Evolutionary conservation across 35 echinoderm and acorn worm genomes (phyloP), one percentile per base, ranked within the genome.

Genomic region (Eucidaris tribuloides): DNA sequence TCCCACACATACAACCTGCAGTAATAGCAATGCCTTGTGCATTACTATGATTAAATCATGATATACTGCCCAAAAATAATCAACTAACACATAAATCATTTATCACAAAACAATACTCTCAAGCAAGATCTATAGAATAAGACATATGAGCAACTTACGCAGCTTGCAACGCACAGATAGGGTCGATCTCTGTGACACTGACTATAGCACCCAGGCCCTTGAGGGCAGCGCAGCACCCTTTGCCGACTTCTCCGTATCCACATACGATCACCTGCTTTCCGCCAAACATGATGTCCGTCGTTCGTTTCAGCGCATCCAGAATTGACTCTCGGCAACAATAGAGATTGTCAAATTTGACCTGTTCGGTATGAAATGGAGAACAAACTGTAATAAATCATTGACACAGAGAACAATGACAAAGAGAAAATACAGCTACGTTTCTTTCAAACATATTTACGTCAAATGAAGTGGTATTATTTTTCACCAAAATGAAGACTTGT

Each of bases 281-380:
- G 27, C 90, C 96, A 76, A 99, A 99, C 96, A 99, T 99, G 56
- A 93, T 92, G 71, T 99, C 96, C 3, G 96, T 99, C 17, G 96
- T 99, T 2, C 96, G 82, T 77, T 99, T 99, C 59, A 99, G 65
- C 1, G 90, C 86, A 84, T 99, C 96, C 41, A 99, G 41, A 70
- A 93, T 90, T 14, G 91, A 93, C 50, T 99, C 96, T 9, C 96
- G 96, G 58, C 96, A 99, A 58, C 90, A 90, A 74, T 99, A 99
- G 0, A 99, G 84, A 38, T 92, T 99, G 80, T 99, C 96, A 93
- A 99, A 99, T 71, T 99, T 99, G 29, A 92, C 88, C 96, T 99
- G 83, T 1, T 33, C 6, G 33, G 3, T 45, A 68, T n/a, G n/a
- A n/a, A n/a, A n/a, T n/a, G n/a, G n/a, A n/a, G n/a, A n/a, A n/a